Evolutionary conservation across 2,113 vertebrate species (phyloP), one percentile per base, ranked within the genome.

Genomic region (Cheilinus undulatus): DNA sequence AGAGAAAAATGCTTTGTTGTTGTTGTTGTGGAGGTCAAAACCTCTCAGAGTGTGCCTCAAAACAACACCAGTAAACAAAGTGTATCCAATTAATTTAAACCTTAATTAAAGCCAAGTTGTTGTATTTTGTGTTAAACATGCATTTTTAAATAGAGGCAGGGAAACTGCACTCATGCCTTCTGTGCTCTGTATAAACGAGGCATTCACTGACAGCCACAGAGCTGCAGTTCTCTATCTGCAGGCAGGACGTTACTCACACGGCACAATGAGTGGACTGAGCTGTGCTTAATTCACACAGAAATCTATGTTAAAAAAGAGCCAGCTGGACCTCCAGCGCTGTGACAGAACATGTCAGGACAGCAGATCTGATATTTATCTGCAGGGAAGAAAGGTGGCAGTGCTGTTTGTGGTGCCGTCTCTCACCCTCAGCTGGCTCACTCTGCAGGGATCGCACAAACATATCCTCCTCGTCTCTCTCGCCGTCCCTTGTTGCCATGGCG

Each of bases 401-500:
- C 54, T 36, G 28, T 80, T 64, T 64, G 64, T 11, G 45, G 26
- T 30, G 19, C 54, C 17, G 65, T 57, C 80, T 80, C 50, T 58
- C 80, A 49, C 69, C 74, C 52, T 61, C 65, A 58, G 49, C 63
- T 10, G 0, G 24, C 7, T 4, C 23, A 23, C 42, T 71, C 81
- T 63, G 17, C 51, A 13, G 72, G 75, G 73, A 82, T 45, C 34
- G 4, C 42, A 38, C 56, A 30, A 56, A 77, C 52, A 60, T 42
- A 61, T 66, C 50, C 54, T 57, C 59, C 42, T 56, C 3, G 13
- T 61, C 65, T 78, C 66, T 23, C 53, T 72, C 17, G 14, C 69
- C 36, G n/a, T 67, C 67, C 72, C 62, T 54, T 28, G 81, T 90
- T 85, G 77, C 83, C 22, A 75, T 81, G 86, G 80, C 75, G 72